These are phyloP conservation scores for Girardinichthys multiradiatus DNA, from an alignment of 2,113 vertebrate genomes.

Conservation along the genomic window DNA sequence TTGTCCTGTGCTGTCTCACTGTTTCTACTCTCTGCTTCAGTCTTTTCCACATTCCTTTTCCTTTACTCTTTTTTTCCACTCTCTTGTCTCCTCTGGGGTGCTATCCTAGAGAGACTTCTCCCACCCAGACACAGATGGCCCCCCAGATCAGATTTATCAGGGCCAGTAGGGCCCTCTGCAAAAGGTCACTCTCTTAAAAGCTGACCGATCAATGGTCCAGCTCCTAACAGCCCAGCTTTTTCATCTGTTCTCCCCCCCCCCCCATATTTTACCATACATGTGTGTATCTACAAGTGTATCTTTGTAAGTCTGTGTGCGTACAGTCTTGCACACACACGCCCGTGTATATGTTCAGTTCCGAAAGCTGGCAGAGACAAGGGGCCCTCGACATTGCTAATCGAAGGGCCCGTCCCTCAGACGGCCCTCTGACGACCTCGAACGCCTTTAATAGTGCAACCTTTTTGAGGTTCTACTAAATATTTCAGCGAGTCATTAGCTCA, in stretches of 20 bases:
- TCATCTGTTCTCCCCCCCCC: not conserved
- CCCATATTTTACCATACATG: slow-evolving; percentile 55
- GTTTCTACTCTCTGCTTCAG: slow-evolving; percentile 4
- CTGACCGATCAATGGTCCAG: slow-evolving; percentile 83
- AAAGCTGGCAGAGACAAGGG: slow-evolving; percentile 51
- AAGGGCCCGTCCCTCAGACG: slow-evolving; percentile 72
- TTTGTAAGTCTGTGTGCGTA: slow-evolving; percentile 47
- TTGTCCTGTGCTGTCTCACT: slow-evolving; percentile 8
- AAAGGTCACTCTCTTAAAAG: slow-evolving; percentile 92
- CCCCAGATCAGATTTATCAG: slow-evolving; percentile 93
- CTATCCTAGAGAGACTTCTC: slow-evolving; percentile 82
- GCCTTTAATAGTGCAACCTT: slow-evolving; percentile 71
- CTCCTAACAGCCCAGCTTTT: slow-evolving; percentile 75
- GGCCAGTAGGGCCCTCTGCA: slow-evolving; percentile 86
- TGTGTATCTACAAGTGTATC: slow-evolving; percentile 47
- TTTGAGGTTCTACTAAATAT: slow-evolving; percentile 82
- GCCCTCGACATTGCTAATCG: slow-evolving; percentile 75
- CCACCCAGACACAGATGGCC: slow-evolving; percentile 85
- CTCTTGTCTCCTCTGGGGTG: slow-evolving; percentile 80
- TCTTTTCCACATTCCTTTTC: slow-evolving; percentile 14
- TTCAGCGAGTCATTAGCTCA: slow-evolving; percentile 84
- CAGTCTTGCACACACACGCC: slow-evolving; percentile 35
- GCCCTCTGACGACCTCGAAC: slow-evolving; percentile 71
- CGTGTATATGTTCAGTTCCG: slow-evolving; percentile 36
- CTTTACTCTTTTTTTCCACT: not conserved